Base-by-base conservation (phyloP, 2,888 invertebrate genomes). In the Agriopis aurantiaria region DNA sequence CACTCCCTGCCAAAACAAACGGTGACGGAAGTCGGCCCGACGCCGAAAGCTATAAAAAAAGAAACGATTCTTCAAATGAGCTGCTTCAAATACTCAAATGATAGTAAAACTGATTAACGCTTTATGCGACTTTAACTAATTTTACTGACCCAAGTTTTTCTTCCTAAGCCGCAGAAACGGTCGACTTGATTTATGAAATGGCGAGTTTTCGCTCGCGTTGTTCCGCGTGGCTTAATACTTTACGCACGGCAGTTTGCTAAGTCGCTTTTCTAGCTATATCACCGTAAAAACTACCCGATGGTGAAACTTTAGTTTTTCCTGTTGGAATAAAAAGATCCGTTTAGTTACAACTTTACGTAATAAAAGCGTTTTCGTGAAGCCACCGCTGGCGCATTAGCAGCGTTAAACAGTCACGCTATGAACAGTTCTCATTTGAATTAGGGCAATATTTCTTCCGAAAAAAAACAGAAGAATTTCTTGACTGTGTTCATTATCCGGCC, bases 51-150 rank as follows among this genome's bases (percentile, higher is more conserved):
- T 55, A 73, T 75, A 77, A 77, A 76, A 45, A 74, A 65, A 62
- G 63, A 69, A 74, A 75, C 59, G 68, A 52, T 69, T 69, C 71
- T 65, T 66, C 69, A 69, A 74, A 71, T 70, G 71, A 75, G 46
- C 65, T 33, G 68, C 72, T 73, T 67, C 65, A 73, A 71, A 71
- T 58, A 71, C 67, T 71, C 62, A 68, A 75, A 75, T 68, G 55
- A 69, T 73, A 73, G 71, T 74, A 73, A 77, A 77, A 70, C 68
- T 77, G 74, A 74, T 74, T 75, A 71, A 75, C 74, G 67, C 68
- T 59, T 64, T 69, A 67, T 67, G 73, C 61, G 60, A 57, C 65
- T 70, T 65, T 70, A 63, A 70, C 75, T 45, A 71, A 75, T 75
- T 73, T 65, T 46, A 56, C 43, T 45, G 51, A 14, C 46, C 55